Evolutionary conservation across 2,888 invertebrate species (phyloP).

Genomic region (Dicyrtomina minuta): DNA sequence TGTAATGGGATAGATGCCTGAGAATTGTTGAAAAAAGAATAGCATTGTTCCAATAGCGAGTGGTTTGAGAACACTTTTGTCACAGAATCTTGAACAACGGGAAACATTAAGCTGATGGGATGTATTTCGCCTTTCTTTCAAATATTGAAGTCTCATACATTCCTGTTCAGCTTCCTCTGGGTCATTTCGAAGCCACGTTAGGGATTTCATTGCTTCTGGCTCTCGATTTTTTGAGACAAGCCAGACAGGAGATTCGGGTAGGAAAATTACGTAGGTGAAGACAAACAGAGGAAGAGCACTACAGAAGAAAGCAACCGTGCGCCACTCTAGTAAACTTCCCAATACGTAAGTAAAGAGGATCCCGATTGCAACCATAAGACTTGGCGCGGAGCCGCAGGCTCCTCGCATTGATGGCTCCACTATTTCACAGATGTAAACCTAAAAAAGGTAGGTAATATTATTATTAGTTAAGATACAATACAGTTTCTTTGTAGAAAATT

Average conservation of each 20-base stretch:
- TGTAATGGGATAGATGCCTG: conserved; percentile 51
- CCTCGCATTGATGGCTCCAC: conserved; percentile 49
- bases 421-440: conserved; percentile 53
- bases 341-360: conserved; percentile 49
- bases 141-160: conserved; percentile 48
- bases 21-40: conserved; percentile 52
- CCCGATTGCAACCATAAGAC: conserved; percentile 51
- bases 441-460: conserved; percentile 5
- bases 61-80: conserved; percentile 43
- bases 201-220: conserved; percentile 40
- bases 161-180: conserved; percentile 51
- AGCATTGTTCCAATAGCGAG: conserved; percentile 41
- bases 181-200: conserved; percentile 50
- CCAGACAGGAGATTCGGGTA: conserved; percentile 53
- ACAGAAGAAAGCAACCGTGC: conserved; percentile 47
- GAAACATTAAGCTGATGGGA: conserved; percentile 20
- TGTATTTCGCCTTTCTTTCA: conserved; percentile 44
- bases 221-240: conserved; percentile 36
- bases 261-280: conserved; percentile 47
- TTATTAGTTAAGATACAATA: background rate
- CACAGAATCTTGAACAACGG: conserved; percentile 35
- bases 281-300: conserved; percentile 47
- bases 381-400: conserved; percentile 50
- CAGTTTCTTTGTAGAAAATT: background rate
- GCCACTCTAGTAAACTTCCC: conserved; percentile 46